phyloP scores from a whole-genome alignment of 2,797 vertebrate species.

The Sardinella longiceps region DNA sequence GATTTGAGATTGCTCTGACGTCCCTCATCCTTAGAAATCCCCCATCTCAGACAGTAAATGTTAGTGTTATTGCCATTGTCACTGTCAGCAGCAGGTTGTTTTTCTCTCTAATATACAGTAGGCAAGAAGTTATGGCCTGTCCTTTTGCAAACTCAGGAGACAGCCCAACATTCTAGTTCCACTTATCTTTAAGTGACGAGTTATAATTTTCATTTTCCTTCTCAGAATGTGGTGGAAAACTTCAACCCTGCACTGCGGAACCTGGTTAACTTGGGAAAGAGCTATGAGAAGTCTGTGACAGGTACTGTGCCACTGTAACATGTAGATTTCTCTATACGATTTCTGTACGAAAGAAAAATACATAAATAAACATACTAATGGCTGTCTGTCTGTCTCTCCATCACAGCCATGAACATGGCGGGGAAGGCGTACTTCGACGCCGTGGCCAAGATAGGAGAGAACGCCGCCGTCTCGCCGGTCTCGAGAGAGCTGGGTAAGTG shows the following conservation, averaged over 20 bases:
- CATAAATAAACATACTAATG: neutral
- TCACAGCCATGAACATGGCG: slow-evolving; percentile 88
- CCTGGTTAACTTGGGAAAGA: slow-evolving; percentile 96
- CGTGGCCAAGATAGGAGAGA: slow-evolving; percentile 92
- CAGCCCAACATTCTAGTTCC: neutral
- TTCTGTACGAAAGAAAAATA: neutral
- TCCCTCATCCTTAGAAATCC: neutral
- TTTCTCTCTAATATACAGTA: neutral
- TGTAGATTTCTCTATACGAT: neutral
- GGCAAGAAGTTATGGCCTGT: neutral
- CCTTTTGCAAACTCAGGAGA: neutral
- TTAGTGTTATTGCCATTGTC: neutral
- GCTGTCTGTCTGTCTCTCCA: neutral
- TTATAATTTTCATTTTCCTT: neutral
- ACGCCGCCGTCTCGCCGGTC: slow-evolving; percentile 86
- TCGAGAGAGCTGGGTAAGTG: slow-evolving; percentile 94
- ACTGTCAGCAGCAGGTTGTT: neutral
- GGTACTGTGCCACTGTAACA: slow-evolving; percentile 75
- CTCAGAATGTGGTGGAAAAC: slow-evolving; percentile 97
- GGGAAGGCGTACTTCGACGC: slow-evolving; percentile 94
- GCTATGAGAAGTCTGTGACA: slow-evolving; percentile 93
- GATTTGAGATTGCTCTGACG: neutral
- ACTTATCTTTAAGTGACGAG: neutral
- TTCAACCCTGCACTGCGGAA: slow-evolving; percentile 95
- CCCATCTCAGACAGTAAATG: neutral